Evolutionary conservation across 2,888 invertebrate species (phyloP), one percentile per base, ranked within the genome.

Genomic region (Pristionchus entomophagus): DNA sequence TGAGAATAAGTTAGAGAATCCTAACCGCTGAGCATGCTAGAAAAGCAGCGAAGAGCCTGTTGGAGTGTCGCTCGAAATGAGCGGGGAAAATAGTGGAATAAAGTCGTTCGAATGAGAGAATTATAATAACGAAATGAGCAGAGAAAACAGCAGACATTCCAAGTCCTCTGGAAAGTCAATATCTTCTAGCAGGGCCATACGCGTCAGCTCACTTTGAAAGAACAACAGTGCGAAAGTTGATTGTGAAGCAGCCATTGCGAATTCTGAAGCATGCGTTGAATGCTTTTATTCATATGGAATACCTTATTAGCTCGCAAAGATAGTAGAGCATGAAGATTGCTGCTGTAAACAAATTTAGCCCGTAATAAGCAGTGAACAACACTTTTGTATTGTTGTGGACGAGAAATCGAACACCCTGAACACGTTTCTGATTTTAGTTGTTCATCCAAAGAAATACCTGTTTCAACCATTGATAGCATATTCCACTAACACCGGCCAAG

Each of bases 21-120:
- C 17, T 12, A 62, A 69, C 69, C 35, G 32, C 69, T 22, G 19
- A 6, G 4, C 22, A 35, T 4, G 69, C 69, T 35, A 69, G 69
- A n/a, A 38, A 22, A 32, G 69, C 69, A 5, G 69, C 32, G 17
- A 69, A n/a, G 38, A 8, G 38, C 6, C 41, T 69, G 32, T 38
- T 35, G 4, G 69, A 69, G 38, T 69, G 35, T 22, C n/a, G 32
- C 41, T 69, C 69, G 22, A 69, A 69, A 22, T n/a, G 69, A 69
- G 69, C 69, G 19, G 69, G 69, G 69, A 69, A 69, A n/a, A 69
- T 19, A 22, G 69, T 38, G 14, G 69, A 69, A 19, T 69, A 69
- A n/a, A 69, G 69, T n/a, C 69, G 38, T n/a, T 69, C 69, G 69
- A 69, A 38, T 5, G 69, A 69, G 38, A 69, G 35, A 69, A 32